Evolutionary conservation across 30 jellyfish, hydroid and myxozoan species (phyloP).

Genomic region (Clytia hemisphaerica): DNA sequence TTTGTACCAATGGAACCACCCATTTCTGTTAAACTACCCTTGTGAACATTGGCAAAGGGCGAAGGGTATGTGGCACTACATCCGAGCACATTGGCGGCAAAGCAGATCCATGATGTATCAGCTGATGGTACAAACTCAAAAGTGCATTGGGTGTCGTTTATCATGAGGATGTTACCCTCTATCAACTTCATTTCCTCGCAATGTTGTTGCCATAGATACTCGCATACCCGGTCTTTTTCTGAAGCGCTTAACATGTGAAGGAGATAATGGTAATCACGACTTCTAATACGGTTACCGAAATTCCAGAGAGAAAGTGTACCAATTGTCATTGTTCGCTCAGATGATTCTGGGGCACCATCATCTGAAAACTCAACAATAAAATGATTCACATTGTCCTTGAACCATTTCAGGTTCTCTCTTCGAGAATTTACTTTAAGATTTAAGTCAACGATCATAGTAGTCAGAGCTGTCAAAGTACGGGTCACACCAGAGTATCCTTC

Average conservation of each 20-base stretch:
- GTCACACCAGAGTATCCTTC: slow-evolving; percentile 3
- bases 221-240: not conserved
- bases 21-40: no score
- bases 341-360: slow-evolving; percentile 33
- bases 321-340: slow-evolving; percentile 15
- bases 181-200: not conserved
- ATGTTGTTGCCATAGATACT: not conserved
- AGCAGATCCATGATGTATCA: slow-evolving; percentile 14
- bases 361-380: slow-evolving; percentile 30
- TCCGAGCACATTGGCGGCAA: slow-evolving; percentile 21
- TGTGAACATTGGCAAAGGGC: no score
- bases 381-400: slow-evolving; percentile 6
- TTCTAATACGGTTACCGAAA: slow-evolving; percentile 6
- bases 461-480: slow-evolving; percentile 26
- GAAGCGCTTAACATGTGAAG: no score
- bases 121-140: slow-evolving; percentile 16
- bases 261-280: not conserved
- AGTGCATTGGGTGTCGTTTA: not conserved
- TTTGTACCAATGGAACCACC: no score
- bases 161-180: slow-evolving; percentile 19
- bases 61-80: slow-evolving; percentile 29
- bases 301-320: slow-evolving; percentile 31
- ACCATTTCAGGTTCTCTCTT: slow-evolving; percentile 16
- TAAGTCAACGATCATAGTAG: slow-evolving; percentile 14
- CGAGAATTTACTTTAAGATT: slow-evolving; percentile 15